Percentiles rank a stretch among this genome's conserved stretches.
phyloP scores from a whole-genome alignment of 2,888 invertebrate species.

The Perithous albicinctus region DNA sequence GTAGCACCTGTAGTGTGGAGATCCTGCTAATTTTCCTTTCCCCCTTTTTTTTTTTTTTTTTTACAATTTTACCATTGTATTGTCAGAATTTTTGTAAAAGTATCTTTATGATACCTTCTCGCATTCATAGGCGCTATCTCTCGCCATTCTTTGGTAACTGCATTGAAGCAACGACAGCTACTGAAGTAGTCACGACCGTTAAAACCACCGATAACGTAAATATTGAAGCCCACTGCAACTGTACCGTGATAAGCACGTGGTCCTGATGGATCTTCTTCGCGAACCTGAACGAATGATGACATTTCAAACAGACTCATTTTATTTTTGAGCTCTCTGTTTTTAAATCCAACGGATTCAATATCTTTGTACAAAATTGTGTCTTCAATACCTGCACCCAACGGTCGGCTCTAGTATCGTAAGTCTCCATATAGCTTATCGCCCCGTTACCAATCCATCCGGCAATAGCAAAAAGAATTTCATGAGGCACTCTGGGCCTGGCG shows the following conservation, averaged over 20 bases:
- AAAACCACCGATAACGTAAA: conserved; percentile 96
- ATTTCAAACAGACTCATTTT: too few relatives aligned
- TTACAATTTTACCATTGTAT: conserved; percentile 23
- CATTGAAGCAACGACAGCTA: conserved; percentile 94
- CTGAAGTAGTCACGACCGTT: conserved; percentile 96
- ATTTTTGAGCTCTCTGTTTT: too few relatives aligned
- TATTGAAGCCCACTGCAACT: conserved; percentile 92
- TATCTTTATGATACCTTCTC: conserved; percentile 85
- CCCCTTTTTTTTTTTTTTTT: too few relatives aligned
- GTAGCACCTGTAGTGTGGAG: conserved; percentile 88
- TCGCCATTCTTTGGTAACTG: conserved; percentile 93
- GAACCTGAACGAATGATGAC: conserved; percentile 85
- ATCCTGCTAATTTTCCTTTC: conserved; percentile 35
- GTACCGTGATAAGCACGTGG: conserved; percentile 98
- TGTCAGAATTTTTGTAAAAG: not conserved
- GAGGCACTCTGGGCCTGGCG: conserved; percentile 93
- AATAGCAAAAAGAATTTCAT: conserved; percentile 94
- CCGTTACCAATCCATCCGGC: conserved; percentile 91
- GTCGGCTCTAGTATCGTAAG: conserved; percentile 95
- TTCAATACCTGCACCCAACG: conserved; percentile 91
- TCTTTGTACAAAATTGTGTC: too few relatives aligned
- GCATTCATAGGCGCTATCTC: conserved; percentile 95
- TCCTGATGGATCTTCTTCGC: conserved; percentile 92
- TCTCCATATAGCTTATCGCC: conserved; percentile 90
- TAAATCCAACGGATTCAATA: too few relatives aligned